A percentile compares a stretch with the other conserved stretches of the same genome.
Evolutionary conservation across 2,888 invertebrate species (phyloP).

Genomic region (Scaptomyza polygonia): DNA sequence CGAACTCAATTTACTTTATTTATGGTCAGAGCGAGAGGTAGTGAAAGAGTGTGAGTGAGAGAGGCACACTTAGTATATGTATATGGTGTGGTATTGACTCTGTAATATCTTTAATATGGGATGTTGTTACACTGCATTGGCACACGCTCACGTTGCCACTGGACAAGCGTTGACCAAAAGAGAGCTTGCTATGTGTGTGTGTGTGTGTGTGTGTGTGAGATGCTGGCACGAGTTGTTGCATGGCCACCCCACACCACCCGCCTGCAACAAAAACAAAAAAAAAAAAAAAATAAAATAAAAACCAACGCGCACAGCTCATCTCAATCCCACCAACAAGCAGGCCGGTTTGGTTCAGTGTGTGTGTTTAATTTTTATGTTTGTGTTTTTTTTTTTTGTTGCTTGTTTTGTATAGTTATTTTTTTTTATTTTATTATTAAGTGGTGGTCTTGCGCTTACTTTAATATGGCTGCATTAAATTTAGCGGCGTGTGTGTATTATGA

Average conservation of each 20-base stretch:
- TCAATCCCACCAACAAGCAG: conserved; percentile 42
- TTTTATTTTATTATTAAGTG: conserved; percentile 65
- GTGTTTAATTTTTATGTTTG: conserved; percentile 12
- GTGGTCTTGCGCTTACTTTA: conserved; percentile 76
- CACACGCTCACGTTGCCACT: conserved; percentile 83
- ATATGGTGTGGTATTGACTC: conserved; percentile 80
- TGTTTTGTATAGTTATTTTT: not conserved
- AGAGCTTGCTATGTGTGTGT: conserved; percentile 26
- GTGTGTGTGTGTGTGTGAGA: conserved; percentile 23
- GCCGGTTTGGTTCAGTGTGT: conserved; percentile 39
- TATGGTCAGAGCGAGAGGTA: conserved; percentile 51
- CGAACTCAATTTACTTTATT: conserved; percentile 79
- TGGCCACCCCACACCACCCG: conserved; percentile 16
- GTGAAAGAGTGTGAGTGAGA: conserved; percentile 13
- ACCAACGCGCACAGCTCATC: conserved; percentile 42
- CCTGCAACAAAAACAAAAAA: conserved; percentile 1
- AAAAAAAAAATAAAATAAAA: too few species aligned
- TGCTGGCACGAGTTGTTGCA: conserved; percentile 58
- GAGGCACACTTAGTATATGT: conserved; percentile 67
- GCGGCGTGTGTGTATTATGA: conserved; percentile 73
- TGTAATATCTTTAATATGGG: conserved; percentile 82
- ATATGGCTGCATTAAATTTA: conserved; percentile 74
- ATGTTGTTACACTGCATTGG: conserved; percentile 84
- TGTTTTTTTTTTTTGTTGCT: conserved; percentile 17
- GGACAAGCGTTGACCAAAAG: conserved; percentile 66